phyloP scores from a whole-genome alignment of 2,113 vertebrate species.

The Leucopsar rothschildi region DNA sequence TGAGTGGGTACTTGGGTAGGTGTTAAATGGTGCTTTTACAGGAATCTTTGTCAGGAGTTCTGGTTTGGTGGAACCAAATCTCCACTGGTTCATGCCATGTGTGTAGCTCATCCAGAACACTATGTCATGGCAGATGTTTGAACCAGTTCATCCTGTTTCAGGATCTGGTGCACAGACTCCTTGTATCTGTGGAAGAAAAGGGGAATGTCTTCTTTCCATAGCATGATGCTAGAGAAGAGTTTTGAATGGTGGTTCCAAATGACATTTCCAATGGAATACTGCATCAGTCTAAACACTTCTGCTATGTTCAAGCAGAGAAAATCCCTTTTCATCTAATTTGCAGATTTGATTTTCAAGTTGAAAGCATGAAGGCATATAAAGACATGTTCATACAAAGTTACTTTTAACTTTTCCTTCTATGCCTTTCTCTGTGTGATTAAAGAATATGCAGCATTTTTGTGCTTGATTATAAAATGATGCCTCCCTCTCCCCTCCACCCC shows the following conservation, averaged over 20 bases:
- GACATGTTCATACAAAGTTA: not conserved
- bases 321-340: constrained; percentile 32
- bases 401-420: constrained; percentile 36
- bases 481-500: not conserved
- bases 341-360: constrained; percentile 39
- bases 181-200: not conserved
- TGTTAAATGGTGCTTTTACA: not conserved
- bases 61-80: not conserved
- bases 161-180: not conserved
- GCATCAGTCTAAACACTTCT: not conserved
- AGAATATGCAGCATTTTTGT: constrained; percentile 17
- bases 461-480: not conserved
- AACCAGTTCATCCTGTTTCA: not conserved
- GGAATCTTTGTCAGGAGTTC: not conserved
- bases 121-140: not conserved
- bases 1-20: not conserved
- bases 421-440: constrained; percentile 35
- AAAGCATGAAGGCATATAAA: constrained; percentile 36
- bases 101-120: not conserved
- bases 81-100: not conserved
- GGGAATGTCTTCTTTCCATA: not conserved
- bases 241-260: not conserved
- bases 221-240: not conserved
- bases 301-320: not conserved
- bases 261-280: not conserved